Conservation (phyloP, 2,113 vertebrate genomes). For the Gopherus flavomarginatus region DNA sequence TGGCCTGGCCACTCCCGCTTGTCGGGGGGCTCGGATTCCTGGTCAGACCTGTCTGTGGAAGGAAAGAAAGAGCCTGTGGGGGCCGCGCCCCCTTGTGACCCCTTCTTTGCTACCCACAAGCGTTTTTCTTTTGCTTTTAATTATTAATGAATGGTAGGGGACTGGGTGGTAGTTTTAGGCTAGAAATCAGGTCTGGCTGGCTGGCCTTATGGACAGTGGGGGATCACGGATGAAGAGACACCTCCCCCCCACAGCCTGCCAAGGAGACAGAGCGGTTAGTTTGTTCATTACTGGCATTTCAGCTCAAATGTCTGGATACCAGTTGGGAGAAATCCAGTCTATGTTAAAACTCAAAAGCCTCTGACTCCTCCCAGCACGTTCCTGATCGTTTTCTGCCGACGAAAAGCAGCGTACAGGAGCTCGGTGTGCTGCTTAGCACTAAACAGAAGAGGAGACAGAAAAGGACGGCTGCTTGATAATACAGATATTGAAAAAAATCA, state of each 20-base stretch:
- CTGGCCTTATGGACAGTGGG: neutral
- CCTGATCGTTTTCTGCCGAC: neutral
- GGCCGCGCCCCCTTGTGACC: neutral
- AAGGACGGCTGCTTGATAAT: accelerated
- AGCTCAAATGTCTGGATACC: neutral
- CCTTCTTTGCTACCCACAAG: neutral
- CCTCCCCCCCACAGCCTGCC: neutral
- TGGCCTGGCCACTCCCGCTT: neutral
- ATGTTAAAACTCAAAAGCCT: neutral
- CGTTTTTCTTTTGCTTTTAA: neutral
- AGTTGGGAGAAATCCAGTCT: neutral
- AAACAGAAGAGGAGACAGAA: too few species aligned
- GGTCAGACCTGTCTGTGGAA: neutral
- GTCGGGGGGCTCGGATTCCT: neutral
- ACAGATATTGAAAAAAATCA: neutral
- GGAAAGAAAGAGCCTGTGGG: neutral
- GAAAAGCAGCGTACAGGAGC: too few species aligned
- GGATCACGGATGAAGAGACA: neutral
- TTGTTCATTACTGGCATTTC: neutral
- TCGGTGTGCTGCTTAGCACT: too few species aligned
- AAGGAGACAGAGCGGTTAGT: neutral
- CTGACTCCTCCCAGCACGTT: neutral
- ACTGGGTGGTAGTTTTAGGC: neutral
- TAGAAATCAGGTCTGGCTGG: neutral
- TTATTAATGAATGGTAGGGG: neutral